Base-by-base conservation (phyloP, 2,888 invertebrate genomes). In the Drosophila neutralis region DNA sequence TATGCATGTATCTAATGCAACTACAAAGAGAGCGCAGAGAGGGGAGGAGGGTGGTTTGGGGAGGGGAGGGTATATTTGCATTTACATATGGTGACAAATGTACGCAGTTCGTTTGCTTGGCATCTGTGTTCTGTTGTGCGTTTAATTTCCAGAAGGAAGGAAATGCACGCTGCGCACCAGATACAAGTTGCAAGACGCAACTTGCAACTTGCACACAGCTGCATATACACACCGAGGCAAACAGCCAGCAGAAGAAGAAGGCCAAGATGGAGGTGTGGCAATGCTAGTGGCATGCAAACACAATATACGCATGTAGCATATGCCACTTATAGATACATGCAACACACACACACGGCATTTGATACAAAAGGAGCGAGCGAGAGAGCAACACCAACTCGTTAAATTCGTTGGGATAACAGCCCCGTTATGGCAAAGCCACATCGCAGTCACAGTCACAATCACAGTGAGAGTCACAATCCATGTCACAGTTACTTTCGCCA, bases 61-160 rank as follows among this genome's bases (percentile, higher is more conserved):
- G 13, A 6, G 21, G 51, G 31, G 0, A 0, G 15, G 36, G 36
- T 6, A 36, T 7, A 15, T 24, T 24, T 45, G 57, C 48, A 68
- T 53, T 58, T 73, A 54, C 71, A 75, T 54, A 75, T 78, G 72
- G 78, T 69, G 75, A 78, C 75, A 78, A 75, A 64, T 52, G 63
- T 15, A 45, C 24, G 24, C 45, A 45, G 51, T 66, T 59, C 64
- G 64, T 59, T 13, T 31, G 52, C 52, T 67, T 67, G 45, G n/a
- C 59, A 52, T 72, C 71, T 71, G 73, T 75, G 21, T 15, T 21
- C 13, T 52, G 52, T 33, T 35, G 35, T 54, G 35, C 78, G 80
- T 82, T 68, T 69, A 78, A 87, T 87, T 87, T 80, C 60, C 82
- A 84, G 78, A 87, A 84, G 83, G 33, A 84, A 78, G 84, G 82